A percentile compares a stretch with the other conserved stretches of the same genome.
Conservation (phyloP, 2,797 vertebrate species). For the Acestrorhynchus altus region DNA sequence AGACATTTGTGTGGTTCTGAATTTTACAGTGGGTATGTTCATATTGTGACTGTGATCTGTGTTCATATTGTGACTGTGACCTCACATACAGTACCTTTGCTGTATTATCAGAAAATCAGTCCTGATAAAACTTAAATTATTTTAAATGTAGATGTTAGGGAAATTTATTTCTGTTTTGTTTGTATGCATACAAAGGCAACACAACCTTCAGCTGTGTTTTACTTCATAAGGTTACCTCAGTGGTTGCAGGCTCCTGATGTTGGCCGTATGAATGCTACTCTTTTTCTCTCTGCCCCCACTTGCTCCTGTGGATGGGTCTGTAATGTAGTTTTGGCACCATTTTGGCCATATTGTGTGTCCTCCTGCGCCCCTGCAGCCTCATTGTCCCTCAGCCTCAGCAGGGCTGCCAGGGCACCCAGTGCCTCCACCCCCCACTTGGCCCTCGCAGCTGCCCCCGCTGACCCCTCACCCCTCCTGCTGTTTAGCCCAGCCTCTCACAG, state of each 20-base stretch:
- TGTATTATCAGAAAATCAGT: too few species aligned
- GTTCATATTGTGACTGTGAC: too few species aligned
- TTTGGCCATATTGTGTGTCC: conserved; percentile 74
- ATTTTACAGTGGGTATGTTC: too few species aligned
- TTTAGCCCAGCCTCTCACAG: conserved; percentile 77
- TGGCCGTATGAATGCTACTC: conserved; percentile 40
- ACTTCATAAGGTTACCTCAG: neutral
- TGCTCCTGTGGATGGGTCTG: conserved; percentile 71
- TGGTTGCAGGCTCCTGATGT: neutral
- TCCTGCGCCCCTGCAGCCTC: conserved; percentile 71
- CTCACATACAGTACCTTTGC: too few species aligned
- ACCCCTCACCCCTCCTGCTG: conserved; percentile 84
- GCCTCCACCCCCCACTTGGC: conserved; percentile 62
- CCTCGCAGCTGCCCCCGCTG: conserved; percentile 66
- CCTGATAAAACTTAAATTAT: too few species aligned
- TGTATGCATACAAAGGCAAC: too few species aligned
- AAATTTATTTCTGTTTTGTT: too few species aligned
- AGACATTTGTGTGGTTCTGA: too few species aligned
- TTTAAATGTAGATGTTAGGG: too few species aligned
- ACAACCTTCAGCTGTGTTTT: too few species aligned
- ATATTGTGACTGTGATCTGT: too few species aligned
- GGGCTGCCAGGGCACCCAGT: conserved; percentile 63
- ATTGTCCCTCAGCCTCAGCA: conserved; percentile 77
- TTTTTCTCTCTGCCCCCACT: conserved; percentile 78
- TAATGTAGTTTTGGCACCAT: conserved; percentile 67